Percentiles rank a stretch among this genome's conserved stretches.
phyloP scores from a whole-genome alignment of 2,113 vertebrate genomes.

The Salvelinus alpinus region DNA sequence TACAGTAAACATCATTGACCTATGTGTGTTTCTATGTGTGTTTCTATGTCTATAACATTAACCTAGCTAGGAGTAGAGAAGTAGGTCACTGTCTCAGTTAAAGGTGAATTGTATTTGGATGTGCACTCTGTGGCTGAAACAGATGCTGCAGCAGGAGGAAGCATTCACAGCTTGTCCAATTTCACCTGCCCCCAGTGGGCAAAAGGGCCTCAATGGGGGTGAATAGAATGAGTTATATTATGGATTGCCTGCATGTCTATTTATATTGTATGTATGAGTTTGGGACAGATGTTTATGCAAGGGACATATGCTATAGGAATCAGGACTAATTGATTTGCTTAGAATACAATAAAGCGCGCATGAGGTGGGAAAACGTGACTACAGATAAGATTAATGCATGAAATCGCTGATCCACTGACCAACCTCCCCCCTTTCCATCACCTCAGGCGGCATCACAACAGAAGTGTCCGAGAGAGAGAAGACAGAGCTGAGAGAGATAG shows the following conservation, averaged over 20 bases:
- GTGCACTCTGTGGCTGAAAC: slow-evolving; percentile 39
- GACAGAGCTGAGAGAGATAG: neutral
- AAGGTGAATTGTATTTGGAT: slow-evolving; percentile 32
- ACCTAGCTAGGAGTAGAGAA: slow-evolving; percentile 41
- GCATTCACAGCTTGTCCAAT: neutral
- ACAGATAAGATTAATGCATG: slow-evolving; percentile 43
- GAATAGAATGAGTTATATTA: neutral
- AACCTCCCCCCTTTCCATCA: slow-evolving; percentile 60
- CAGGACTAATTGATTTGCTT: neutral
- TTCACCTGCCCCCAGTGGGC: too few species aligned
- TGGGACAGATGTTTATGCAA: slow-evolving; percentile 42
- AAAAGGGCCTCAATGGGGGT: neutral
- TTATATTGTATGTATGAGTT: neutral
- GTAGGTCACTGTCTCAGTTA: slow-evolving; percentile 67
- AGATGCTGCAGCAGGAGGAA: slow-evolving; percentile 33
- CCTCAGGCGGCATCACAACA: slow-evolving; percentile 58
- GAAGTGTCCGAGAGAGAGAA: slow-evolving; percentile 51
- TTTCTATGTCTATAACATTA: slow-evolving; percentile 41
- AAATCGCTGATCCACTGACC: slow-evolving; percentile 81
- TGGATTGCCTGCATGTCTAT: neutral
- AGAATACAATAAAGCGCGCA: slow-evolving; percentile 33
- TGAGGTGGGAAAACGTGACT: slow-evolving; percentile 73
- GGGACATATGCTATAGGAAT: neutral
- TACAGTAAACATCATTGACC: neutral
- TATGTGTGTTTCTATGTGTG: neutral